A percentile compares a stretch with the other conserved stretches of the same genome.
phyloP scores from a whole-genome alignment of 2,113 vertebrate genomes.

The Octodon degus region DNA sequence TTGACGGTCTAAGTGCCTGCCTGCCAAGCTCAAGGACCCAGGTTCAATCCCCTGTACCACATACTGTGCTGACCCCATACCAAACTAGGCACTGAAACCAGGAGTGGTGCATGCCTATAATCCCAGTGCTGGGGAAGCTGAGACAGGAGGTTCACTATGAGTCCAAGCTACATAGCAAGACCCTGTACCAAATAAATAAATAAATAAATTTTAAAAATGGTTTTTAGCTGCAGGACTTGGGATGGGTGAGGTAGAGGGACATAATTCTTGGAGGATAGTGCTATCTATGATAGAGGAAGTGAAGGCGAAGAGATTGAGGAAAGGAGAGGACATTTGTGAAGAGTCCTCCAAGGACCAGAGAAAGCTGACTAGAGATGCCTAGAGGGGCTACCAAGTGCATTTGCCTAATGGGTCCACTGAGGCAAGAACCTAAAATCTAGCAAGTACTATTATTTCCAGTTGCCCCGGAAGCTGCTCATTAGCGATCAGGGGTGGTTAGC shows the following conservation, averaged over 20 bases:
- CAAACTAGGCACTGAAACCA: too few relatives aligned
- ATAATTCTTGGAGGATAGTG: neutral
- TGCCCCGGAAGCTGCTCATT: neutral
- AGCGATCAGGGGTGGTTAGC: neutral
- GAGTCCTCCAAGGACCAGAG: neutral
- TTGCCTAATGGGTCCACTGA: neutral
- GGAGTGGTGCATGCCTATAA: too few relatives aligned
- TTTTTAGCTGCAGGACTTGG: constrained; percentile 17
- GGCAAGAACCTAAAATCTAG: neutral
- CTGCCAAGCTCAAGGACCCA: too few relatives aligned
- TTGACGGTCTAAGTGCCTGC: too few relatives aligned
- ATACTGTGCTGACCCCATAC: too few relatives aligned
- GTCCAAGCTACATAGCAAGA: too few relatives aligned
- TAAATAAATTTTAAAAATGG: too few relatives aligned
- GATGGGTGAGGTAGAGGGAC: neutral
- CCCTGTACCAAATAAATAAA: too few relatives aligned
- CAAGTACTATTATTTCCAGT: neutral
- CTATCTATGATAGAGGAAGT: neutral
- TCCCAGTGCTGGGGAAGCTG: too few relatives aligned
- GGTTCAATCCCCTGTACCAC: too few relatives aligned
- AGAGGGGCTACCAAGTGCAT: neutral
- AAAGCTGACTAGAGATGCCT: neutral
- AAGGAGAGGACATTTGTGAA: neutral
- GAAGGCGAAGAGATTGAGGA: neutral
- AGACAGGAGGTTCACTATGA: too few relatives aligned